A percentile compares a stretch with the other conserved stretches of the same genome.
Evolutionary conservation across 2,888 invertebrate species (phyloP).

Genomic region (Pediacus dermestoides): DNA sequence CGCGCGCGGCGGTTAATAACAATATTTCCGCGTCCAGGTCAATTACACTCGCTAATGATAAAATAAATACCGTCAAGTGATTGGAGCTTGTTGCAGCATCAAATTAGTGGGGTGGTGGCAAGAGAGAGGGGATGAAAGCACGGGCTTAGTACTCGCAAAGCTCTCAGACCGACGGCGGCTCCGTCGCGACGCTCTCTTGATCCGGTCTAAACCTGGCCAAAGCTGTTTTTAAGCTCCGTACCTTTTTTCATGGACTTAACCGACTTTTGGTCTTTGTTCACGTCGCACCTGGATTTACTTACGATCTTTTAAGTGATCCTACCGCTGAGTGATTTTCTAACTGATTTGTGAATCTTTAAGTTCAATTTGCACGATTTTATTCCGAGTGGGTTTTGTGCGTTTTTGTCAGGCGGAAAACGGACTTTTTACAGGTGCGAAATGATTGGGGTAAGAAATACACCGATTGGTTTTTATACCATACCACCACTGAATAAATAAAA

Average conservation of each 20-base stretch:
- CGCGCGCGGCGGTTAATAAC: too few relatives aligned
- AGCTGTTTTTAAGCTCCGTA: conserved; percentile 51
- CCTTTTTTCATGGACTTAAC: conserved; percentile 51
- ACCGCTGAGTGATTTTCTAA: conserved; percentile 44
- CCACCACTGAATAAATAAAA: too few relatives aligned
- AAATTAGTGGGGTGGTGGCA: conserved; percentile 36
- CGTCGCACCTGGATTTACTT: conserved; percentile 50
- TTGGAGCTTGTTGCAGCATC: conserved; percentile 45
- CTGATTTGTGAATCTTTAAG: conserved; percentile 48
- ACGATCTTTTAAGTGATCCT: conserved; percentile 45
- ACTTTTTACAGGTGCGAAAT: too few relatives aligned
- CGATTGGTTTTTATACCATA: too few relatives aligned
- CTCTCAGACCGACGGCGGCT: conserved; percentile 48
- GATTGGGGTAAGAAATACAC: too few relatives aligned
- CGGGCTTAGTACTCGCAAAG: conserved; percentile 50
- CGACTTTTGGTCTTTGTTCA: conserved; percentile 50
- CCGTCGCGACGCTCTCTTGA: conserved; percentile 54
- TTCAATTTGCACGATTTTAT: too few relatives aligned
- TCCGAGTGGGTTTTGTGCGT: too few relatives aligned
- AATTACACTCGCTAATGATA: conserved; percentile 37
- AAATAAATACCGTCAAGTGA: conserved; percentile 49
- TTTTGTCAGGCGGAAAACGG: too few relatives aligned
- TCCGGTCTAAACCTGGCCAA: conserved; percentile 50
- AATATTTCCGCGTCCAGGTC: conserved; percentile 24
- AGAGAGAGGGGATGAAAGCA: conserved; percentile 39